A percentile compares a stretch with the other conserved stretches of the same genome.
phyloP scores from a whole-genome alignment of 2,797 vertebrate genomes.

The Cercopithecus mitis region DNA sequence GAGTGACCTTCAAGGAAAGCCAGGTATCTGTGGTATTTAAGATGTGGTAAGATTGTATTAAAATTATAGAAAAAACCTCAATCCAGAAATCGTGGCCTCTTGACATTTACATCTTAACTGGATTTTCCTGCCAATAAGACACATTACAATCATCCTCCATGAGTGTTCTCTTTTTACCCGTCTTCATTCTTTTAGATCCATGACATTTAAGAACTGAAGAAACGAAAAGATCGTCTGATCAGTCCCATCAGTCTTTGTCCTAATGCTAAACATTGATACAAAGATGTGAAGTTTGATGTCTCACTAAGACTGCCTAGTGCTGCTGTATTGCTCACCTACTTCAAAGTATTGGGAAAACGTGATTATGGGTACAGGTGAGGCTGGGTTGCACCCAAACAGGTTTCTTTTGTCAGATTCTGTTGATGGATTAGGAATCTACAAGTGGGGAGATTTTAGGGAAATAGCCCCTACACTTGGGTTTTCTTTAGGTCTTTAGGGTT shows the following conservation, averaged over 20 bases:
- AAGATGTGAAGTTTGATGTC: not conserved
- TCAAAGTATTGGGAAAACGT: not conserved
- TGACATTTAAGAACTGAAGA: not conserved
- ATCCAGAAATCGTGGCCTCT: not conserved
- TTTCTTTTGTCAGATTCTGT: not conserved
- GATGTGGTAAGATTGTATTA: not conserved
- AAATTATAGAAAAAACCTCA: conserved; percentile 31
- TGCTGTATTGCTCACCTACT: not conserved
- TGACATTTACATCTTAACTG: not conserved
- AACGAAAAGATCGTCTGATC: not conserved
- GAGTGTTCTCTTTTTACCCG: not conserved
- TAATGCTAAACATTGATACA: not conserved
- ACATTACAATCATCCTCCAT: not conserved
- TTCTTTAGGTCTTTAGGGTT: not conserved
- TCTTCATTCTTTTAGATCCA: not conserved
- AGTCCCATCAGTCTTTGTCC: not conserved
- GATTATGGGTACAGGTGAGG: not conserved
- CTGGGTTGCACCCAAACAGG: not conserved
- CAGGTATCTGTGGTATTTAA: not conserved
- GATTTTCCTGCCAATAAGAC: not conserved
- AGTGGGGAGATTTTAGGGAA: not conserved
- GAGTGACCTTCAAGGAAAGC: conserved; percentile 30
- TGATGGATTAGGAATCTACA: not conserved
- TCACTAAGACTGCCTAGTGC: not conserved
- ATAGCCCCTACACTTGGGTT: not conserved